Base-by-base conservation (phyloP, 1,140 invertebrate species). In the Tenebrio molitor region DNA sequence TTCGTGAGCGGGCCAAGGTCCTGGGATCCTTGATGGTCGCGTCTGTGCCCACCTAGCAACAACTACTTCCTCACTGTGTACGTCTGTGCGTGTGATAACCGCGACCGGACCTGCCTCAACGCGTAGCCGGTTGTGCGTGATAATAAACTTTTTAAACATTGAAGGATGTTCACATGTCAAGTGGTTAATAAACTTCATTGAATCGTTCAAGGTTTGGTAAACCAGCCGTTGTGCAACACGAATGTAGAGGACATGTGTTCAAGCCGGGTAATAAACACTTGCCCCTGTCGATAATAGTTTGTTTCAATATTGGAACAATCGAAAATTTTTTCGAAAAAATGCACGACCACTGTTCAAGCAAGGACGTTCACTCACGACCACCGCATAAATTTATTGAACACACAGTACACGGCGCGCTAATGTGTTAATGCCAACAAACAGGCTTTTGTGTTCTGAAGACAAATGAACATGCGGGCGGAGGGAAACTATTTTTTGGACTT, bases 81-180 rank as follows among this genome's bases (percentile, higher is more conserved):
- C 29, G 29, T 39, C 50, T 58, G 12, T 29, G 50, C 23, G 50
- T 29, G 50, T 58, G 50, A 58, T 58, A 25, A 12, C 50, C 23
- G 50, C 50, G 23, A 23, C 19, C 19, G n/a, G 50, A 58, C 62
- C 62, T 65, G 33, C 62, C 62, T 39, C 62, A 65, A 65, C 62
- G 62, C 62, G 8, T 12, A 36, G 33, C 33, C 39, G 62, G 17
- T 65, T 65, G 39, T 10, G 39, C 39, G 39, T 39, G 39, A 65
- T 65, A 65, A 65, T 65, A 65, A 65, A 41, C 33, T 65, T 65
- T 65, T 65, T 65, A 65, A 65, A 65, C 62, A 65, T 65, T 65
- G 62, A 65, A 65, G 62, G 62, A 65, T 65, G 62, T 39, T 65
- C 62, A 65, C 62, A 65, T 65, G 62, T 65, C 62, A 65, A 65